Evolutionary conservation across 2,797 vertebrate genomes (phyloP).

Genomic region (Pyrocephalus nanus): DNA sequence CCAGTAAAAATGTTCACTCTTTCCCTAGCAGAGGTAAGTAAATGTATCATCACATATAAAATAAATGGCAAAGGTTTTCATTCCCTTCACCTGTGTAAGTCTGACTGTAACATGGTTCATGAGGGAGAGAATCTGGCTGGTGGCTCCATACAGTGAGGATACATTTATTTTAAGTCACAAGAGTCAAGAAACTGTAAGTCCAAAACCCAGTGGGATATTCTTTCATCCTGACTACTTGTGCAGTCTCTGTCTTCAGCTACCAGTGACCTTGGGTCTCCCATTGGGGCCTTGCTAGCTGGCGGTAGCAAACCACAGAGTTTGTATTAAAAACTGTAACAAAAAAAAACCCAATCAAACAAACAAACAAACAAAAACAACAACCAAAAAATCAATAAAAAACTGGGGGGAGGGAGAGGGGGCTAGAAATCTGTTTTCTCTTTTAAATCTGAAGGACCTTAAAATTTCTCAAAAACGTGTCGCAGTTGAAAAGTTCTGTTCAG

Average conservation of each 20-base stretch:
- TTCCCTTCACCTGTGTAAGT: background rate
- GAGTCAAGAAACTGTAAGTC: constrained; percentile 49
- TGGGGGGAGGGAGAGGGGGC: accelerated
- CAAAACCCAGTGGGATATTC: constrained; percentile 50
- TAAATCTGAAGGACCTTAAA: background rate
- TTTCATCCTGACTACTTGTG: constrained; percentile 66
- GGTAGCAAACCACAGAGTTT: background rate
- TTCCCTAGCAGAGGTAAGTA: background rate
- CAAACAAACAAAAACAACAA: no score
- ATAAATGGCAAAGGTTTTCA: background rate
- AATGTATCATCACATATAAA: background rate
- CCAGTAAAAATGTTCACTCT: background rate
- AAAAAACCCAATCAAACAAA: background rate
- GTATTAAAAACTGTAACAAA: background rate
- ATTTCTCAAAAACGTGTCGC: background rate
- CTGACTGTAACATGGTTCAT: background rate
- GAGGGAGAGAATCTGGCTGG: constrained; percentile 39
- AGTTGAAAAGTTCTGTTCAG: background rate
- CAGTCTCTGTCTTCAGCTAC: constrained; percentile 41
- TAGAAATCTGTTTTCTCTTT: background rate
- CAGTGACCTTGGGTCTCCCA: constrained; percentile 43
- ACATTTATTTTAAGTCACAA: constrained; percentile 54
- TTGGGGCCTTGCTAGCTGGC: background rate
- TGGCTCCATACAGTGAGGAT: constrained; percentile 26
- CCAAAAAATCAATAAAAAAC: background rate